Base-by-base conservation (phyloP, 1,140 invertebrate genomes). In the Brachionus rubens region DNA sequence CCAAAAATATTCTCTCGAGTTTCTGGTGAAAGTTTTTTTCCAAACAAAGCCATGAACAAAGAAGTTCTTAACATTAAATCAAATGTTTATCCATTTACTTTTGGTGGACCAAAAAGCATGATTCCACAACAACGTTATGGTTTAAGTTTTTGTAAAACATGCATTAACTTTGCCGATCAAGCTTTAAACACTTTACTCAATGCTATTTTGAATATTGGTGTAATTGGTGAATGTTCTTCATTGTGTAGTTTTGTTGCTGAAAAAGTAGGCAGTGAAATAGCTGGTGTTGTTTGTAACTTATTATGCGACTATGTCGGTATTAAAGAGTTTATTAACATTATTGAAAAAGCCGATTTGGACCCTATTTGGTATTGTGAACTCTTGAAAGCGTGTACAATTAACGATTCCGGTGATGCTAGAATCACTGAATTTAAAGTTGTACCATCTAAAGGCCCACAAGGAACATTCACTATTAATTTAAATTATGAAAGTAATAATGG, bases 341-440 rank as follows among this genome's bases (percentile, higher is more conserved):
- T 83, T 33, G 54, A 82, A 65, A 80, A 82, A 65, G 82, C 79
- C 56, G 82, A 83, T 72, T 77, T 83, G 9, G 81, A 83, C 52
- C 80, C 81, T 5, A 81, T 83, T 54, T 83, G 81, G 75, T 81
- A 80, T 65, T 83, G 82, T 78, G 82, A 83, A 76, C 30, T 79
- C 7, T 16, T 82, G 5, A 78, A 80, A 24, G 65, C 70, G 0
- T 82, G 82, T 76, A 78, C 79, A 7, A 75, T 82, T 19, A 80
- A 79, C 62, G 82, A 83, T 70, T 33, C 78, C 19, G 82, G 82
- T 41, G 82, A 83, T 78, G 82, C 82, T 24, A 80, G 77, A 56
- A 82, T 83, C 59, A 81, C 80, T 14, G 41, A 56, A n/a, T 75
- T 83, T 9, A 41, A 76, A 7, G 76, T 82, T 6, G 70, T 52